These are phyloP conservation scores for Polyommatus iphigenia DNA, from an alignment of 2,888 invertebrate genomes.

Conservation along the genomic window DNA sequence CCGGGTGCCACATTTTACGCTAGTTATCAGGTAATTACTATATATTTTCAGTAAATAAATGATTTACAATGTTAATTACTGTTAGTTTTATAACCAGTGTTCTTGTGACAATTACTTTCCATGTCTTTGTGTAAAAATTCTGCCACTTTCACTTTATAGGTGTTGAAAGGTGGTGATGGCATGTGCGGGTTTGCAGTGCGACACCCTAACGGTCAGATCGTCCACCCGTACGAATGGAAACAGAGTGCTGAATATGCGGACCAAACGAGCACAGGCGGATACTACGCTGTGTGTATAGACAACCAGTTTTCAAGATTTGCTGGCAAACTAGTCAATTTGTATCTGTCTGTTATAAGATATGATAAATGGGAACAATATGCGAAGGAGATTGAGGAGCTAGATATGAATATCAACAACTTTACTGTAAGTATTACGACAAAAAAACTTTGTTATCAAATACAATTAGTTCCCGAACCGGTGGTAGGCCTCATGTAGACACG, in stretches of 20 bases:
- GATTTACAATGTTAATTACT: neutral
- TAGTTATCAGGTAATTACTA: conserved; percentile 89
- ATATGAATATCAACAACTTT: conserved; percentile 94
- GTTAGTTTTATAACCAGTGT: neutral
- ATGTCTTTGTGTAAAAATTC: neutral
- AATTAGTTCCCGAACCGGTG: no score
- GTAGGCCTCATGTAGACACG: no score
- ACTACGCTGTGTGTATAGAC: conserved; percentile 94
- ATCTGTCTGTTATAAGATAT: conserved; percentile 94
- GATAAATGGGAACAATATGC: conserved; percentile 96
- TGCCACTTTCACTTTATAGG: conserved; percentile 74
- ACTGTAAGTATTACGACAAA: conserved; percentile 82
- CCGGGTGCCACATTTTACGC: conserved; percentile 95
- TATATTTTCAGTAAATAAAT: conserved; percentile 34
- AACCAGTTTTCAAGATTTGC: conserved; percentile 96
- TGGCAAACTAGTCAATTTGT: conserved; percentile 92
- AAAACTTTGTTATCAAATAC: neutral
- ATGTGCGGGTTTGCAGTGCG: conserved; percentile 96
- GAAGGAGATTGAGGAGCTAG: conserved; percentile 92
- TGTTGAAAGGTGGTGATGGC: conserved; percentile 94
- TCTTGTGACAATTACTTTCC: neutral
- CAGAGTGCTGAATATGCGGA: conserved; percentile 95
- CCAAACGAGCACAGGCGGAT: conserved; percentile 88
- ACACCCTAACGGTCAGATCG: conserved; percentile 90
- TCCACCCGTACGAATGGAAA: conserved; percentile 95